A percentile compares a stretch with the other conserved stretches of the same genome.
Evolutionary conservation across 2,888 invertebrate species (phyloP).

Genomic region (Ectemnius continuus): DNA sequence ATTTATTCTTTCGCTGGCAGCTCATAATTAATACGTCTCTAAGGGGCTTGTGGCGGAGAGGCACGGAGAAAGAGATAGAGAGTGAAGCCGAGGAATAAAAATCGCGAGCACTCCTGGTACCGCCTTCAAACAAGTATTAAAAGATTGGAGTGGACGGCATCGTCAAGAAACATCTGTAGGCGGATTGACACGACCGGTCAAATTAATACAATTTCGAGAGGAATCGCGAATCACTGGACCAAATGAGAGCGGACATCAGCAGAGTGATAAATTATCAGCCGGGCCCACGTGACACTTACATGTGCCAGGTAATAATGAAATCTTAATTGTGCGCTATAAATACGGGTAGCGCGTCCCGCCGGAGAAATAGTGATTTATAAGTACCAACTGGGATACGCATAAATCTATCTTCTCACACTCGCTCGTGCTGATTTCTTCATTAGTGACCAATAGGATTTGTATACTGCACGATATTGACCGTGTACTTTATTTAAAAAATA

Average conservation of each 20-base stretch:
- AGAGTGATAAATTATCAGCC: constrained; percentile 47
- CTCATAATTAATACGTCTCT: constrained; percentile 53
- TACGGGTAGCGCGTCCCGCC: not conserved
- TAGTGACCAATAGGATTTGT: not conserved
- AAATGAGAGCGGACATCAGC: constrained; percentile 13
- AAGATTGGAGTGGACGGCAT: constrained; percentile 27
- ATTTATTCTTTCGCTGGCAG: constrained; percentile 24
- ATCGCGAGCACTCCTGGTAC: constrained; percentile 16
- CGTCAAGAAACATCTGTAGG: constrained; percentile 47
- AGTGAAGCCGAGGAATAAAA: constrained; percentile 9
- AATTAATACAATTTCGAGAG: constrained; percentile 53
- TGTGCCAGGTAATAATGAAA: constrained; percentile 17
- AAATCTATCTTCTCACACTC: not conserved
- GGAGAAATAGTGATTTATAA: not conserved
- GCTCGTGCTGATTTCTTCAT: not conserved
- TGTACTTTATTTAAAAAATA: no score
- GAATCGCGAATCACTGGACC: constrained; percentile 35
- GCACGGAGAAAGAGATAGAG: not conserved
- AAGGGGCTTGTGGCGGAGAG: constrained; percentile 16
- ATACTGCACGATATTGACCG: no score
- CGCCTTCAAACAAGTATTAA: constrained; percentile 38
- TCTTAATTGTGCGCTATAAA: constrained; percentile 17
- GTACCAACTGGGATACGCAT: not conserved
- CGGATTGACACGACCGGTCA: constrained; percentile 49
- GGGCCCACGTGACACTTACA: constrained; percentile 38